Conservation (phyloP, 2,113 vertebrate genomes). For the Isichthys henryi region DNA sequence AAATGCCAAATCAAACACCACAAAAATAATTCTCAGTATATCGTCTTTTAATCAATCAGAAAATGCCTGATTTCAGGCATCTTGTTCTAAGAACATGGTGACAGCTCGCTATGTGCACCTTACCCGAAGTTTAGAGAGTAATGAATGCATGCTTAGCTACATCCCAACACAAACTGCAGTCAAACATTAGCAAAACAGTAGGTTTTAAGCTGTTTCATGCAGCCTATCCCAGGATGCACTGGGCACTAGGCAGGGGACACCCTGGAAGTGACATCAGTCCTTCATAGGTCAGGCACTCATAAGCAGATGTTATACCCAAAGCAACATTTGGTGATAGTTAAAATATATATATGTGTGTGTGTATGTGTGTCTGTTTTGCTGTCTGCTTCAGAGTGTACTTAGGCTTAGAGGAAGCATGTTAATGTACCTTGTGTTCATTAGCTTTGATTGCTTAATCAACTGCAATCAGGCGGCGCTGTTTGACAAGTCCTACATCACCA, state of each 20-base stretch:
- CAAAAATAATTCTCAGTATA: slow-evolving; percentile 37
- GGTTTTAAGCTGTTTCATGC: neutral
- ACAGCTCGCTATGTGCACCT: neutral
- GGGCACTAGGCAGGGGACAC: neutral
- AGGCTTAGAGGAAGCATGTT: neutral
- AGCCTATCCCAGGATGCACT: neutral
- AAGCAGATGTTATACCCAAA: neutral
- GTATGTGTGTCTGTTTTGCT: too few species aligned
- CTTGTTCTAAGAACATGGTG: neutral
- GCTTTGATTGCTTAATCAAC: slow-evolving; percentile 9
- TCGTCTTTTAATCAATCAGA: slow-evolving; percentile 7
- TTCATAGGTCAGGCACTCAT: neutral
- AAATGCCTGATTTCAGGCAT: neutral
- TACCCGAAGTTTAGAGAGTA: too few species aligned
- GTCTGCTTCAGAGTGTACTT: neutral
- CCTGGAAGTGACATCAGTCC: neutral
- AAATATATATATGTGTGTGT: neutral
- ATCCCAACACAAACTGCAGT: neutral
- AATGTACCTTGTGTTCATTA: neutral
- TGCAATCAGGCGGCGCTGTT: neutral
- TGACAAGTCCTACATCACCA: neutral
- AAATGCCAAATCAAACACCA: slow-evolving; percentile 35
- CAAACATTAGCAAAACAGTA: neutral
- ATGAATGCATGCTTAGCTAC: neutral
- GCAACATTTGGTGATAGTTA: neutral